phyloP scores from a whole-genome alignment of 92 coral and sea anemone genomes.

The Galaxea fascicularis region DNA sequence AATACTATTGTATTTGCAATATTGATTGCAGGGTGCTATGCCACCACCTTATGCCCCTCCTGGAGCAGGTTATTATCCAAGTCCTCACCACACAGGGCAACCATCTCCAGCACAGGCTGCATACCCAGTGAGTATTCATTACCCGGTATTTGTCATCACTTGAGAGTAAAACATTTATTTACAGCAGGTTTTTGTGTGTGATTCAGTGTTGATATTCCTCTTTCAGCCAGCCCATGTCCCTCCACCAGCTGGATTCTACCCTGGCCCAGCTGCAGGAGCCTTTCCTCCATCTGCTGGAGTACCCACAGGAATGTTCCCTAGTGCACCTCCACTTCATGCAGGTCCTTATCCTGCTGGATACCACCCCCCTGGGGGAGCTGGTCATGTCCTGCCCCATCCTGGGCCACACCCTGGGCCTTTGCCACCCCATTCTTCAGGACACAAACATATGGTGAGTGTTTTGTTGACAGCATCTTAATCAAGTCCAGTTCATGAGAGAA shows the following conservation, averaged over 20 bases:
- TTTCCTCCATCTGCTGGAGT: slow-evolving; percentile 17
- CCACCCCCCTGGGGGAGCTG: slow-evolving; percentile 46
- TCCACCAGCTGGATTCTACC: slow-evolving; percentile 15
- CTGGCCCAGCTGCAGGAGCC: slow-evolving; percentile 25
- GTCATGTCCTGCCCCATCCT: slow-evolving; percentile 34
- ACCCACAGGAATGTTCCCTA: slow-evolving; percentile 42
- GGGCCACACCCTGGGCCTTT: slow-evolving; percentile 44
- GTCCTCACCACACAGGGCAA: slow-evolving; percentile 7
- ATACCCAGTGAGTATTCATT: slow-evolving; percentile 27
- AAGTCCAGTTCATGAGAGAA: not conserved
- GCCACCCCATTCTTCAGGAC: slow-evolving; percentile 8
- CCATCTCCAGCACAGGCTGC: slow-evolving; percentile 51
- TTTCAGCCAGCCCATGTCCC: slow-evolving; percentile 31
- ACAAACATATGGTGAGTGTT: slow-evolving; percentile 31
- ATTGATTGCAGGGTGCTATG: slow-evolving; percentile 18
- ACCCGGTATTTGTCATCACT: not conserved
- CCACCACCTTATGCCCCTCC: slow-evolving; percentile 27
- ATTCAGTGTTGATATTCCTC: no score
- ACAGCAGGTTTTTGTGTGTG: not conserved
- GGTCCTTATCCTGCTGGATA: slow-evolving; percentile 56
- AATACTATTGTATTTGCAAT: not conserved
- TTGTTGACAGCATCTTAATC: not conserved
- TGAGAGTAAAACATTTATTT: not conserved
- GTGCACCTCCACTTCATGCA: slow-evolving; percentile 53
- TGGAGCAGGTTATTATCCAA: slow-evolving; percentile 26